phyloP scores from a whole-genome alignment of 64 coral and sea anemone species.

The Dendronephthya gigantea region DNA sequence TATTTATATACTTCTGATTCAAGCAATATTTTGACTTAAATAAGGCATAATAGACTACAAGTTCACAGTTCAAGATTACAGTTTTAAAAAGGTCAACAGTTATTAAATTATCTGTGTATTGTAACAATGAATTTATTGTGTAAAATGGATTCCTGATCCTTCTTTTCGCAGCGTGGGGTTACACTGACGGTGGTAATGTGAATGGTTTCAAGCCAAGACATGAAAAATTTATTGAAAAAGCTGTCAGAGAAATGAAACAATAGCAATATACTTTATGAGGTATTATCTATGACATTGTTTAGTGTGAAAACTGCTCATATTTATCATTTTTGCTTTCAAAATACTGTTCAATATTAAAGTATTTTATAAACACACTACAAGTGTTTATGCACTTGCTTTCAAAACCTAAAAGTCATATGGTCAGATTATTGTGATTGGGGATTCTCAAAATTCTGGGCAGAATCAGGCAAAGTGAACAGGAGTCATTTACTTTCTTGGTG shows the following conservation, averaged over 20 bases:
- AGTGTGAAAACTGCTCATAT: neutral
- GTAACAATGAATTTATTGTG: too few relatives aligned
- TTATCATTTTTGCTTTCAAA: neutral
- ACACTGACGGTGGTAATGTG: conserved; percentile 59
- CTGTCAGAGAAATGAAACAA: neutral
- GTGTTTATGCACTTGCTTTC: too few relatives aligned
- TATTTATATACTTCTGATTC: neutral
- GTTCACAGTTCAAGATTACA: too few relatives aligned
- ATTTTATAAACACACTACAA: neutral
- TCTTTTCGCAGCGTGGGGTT: conserved; percentile 61
- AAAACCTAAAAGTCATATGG: too few relatives aligned
- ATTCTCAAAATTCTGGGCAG: too few relatives aligned
- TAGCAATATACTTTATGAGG: neutral
- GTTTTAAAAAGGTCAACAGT: too few relatives aligned
- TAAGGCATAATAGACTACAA: too few relatives aligned
- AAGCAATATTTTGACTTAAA: neutral
- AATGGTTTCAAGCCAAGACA: neutral
- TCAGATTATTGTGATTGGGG: too few relatives aligned
- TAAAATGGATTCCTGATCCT: conserved; percentile 5
- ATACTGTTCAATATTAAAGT: neutral
- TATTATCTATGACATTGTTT: too few relatives aligned
- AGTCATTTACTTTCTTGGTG: too few relatives aligned
- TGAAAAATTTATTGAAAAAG: conserved; percentile 11
- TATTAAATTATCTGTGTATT: too few relatives aligned
- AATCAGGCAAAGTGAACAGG: too few relatives aligned